phyloP scores from a whole-genome alignment of 2,888 invertebrate genomes.

The Orgyia antiqua region DNA sequence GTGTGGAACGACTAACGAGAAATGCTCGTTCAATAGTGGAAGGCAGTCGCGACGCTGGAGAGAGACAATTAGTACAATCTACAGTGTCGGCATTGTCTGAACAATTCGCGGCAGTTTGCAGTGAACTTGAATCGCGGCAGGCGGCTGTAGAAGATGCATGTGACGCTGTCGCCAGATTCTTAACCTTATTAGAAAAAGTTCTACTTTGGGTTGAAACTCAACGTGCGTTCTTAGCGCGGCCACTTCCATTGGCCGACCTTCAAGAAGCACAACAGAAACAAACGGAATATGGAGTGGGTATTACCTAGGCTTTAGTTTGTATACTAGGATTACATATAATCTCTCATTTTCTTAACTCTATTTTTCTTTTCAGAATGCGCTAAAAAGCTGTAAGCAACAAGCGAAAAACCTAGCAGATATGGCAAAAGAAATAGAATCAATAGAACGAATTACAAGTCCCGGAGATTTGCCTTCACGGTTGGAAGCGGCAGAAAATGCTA shows the following conservation, averaged over 20 bases:
- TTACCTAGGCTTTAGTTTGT: background rate
- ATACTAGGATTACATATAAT: background rate
- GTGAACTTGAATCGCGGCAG: slow-evolving; percentile 89
- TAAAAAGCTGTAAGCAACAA: slow-evolving; percentile 92
- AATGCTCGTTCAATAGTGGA: slow-evolving; percentile 89
- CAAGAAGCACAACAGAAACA: slow-evolving; percentile 90
- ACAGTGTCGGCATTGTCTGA: slow-evolving; percentile 87
- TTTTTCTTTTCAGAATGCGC: slow-evolving; percentile 86
- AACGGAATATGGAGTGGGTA: slow-evolving; percentile 89
- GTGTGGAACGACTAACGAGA: slow-evolving; percentile 85
- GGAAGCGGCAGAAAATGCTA: slow-evolving; percentile 91
- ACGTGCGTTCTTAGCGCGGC: slow-evolving; percentile 86
- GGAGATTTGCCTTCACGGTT: slow-evolving; percentile 91
- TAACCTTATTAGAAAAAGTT: slow-evolving; percentile 88
- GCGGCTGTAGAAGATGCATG: slow-evolving; percentile 91
- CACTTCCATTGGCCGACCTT: slow-evolving; percentile 86
- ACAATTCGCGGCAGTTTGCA: slow-evolving; percentile 86
- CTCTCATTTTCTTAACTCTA: too few relatives aligned
- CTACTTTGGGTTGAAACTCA: slow-evolving; percentile 91
- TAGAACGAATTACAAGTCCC: slow-evolving; percentile 89
- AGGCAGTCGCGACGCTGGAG: slow-evolving; percentile 86
- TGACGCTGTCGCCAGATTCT: slow-evolving; percentile 93
- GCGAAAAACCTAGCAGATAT: slow-evolving; percentile 93
- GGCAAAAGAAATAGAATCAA: slow-evolving; percentile 92
- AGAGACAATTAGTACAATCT: slow-evolving; percentile 85